Base-by-base conservation (phyloP, 2,888 invertebrate genomes). In the Drosophila sordidula region DNA sequence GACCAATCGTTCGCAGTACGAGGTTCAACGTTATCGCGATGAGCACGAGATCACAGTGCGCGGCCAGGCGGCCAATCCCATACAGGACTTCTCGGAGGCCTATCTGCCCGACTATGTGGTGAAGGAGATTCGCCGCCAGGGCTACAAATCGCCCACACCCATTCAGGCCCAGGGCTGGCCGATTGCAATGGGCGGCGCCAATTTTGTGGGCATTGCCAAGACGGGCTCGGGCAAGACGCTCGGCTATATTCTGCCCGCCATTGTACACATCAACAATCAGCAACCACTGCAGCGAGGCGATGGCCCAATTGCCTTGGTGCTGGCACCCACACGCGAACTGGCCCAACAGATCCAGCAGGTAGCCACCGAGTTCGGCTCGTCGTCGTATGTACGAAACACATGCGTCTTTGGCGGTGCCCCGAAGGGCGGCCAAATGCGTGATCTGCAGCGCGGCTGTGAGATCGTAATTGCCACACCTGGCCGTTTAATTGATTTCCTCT, bases 341-440 rank as follows among this genome's bases (percentile, higher is more conserved):
- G 96, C 96, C 0, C 96, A 96, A 87, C 96, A 97, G 92, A 97
- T 97, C 66, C 95, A 96, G 91, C 95, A 96, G 91, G 97, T 98
- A 26, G 96, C 97, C 4, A 93, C 94, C 25, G 96, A 97, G 80
- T 98, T 97, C 93, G 97, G 97, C 2, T 94, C 95, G 58, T 93
- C 95, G 11, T 95, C 97, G 0, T 95, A 96, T 90, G 95, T 97
- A 5, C 94, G 96, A 42, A 96, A 96, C 91, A 96, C 96, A 0
- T 98, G 98, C 91, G 95, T 97, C 14, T 98, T 97, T 93, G 98
- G 98, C 67, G 98, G 98, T 38, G 97, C 98, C 9, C 96, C 97
- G 1, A 97, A 97, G 90, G 96, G 96, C 52, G 94, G 94, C 63
- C 95, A 96, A 92, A 95, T 95, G 12, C 94, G 95, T 63, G 96